Conservation (phyloP, 2,797 vertebrate species). For the Linurgus olivaceus region DNA sequence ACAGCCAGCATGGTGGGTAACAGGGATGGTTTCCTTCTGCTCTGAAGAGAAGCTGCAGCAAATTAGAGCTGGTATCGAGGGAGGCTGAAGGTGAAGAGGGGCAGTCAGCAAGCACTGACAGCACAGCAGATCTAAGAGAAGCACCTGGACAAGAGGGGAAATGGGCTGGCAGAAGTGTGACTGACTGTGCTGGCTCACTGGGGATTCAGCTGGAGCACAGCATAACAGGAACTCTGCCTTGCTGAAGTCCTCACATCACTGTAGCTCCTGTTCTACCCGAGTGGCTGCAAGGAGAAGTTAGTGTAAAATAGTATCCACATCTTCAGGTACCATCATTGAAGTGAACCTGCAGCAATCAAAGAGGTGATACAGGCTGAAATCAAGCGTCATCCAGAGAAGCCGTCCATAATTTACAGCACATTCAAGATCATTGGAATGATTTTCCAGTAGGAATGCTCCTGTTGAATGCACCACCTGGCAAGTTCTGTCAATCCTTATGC, state of each 20-base stretch:
- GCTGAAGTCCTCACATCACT: neutral
- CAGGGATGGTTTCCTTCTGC: neutral
- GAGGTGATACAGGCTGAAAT: accelerated
- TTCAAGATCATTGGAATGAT: accelerated
- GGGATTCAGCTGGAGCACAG: neutral
- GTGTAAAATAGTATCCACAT: neutral
- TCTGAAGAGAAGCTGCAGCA: neutral
- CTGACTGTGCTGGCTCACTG: neutral
- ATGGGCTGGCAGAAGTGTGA: neutral
- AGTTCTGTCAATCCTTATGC: neutral
- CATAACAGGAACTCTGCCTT: neutral
- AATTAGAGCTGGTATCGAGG: neutral
- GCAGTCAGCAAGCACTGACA: accelerated
- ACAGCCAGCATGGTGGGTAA: accelerated
- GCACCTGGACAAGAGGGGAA: neutral
- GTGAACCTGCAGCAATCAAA: neutral
- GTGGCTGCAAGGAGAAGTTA: neutral
- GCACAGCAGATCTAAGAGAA: neutral
- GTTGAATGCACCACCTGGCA: neutral
- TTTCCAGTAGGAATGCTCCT: neutral
- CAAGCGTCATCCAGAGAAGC: neutral
- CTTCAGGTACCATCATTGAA: neutral
- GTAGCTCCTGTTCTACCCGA: neutral
- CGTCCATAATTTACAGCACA: neutral
- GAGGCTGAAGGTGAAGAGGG: neutral